phyloP scores from a whole-genome alignment of 2,888 invertebrate species.

The Parnassius apollo region DNA sequence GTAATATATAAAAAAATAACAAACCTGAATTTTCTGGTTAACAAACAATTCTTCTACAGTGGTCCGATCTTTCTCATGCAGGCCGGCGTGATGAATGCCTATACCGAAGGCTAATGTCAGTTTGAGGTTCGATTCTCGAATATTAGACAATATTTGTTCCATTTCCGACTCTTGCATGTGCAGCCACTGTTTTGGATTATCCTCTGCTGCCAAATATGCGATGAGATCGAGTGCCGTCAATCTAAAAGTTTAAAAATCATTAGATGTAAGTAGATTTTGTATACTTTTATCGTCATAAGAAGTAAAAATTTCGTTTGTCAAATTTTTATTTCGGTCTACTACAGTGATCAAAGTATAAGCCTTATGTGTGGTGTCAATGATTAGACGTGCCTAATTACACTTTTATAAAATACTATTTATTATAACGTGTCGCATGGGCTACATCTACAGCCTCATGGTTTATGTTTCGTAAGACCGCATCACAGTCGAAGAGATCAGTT shows the following conservation, averaged over 20 bases:
- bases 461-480: no score
- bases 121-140: constrained; percentile 94
- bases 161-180: constrained; percentile 93
- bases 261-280: no score
- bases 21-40: constrained; percentile 95
- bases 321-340: no score
- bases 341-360: no score
- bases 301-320: no score
- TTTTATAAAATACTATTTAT: no score
- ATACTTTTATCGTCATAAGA: no score
- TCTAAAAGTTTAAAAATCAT: constrained; percentile 57
- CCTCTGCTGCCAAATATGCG: constrained; percentile 93
- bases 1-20: neutral
- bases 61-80: constrained; percentile 94
- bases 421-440: no score
- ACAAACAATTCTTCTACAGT: constrained; percentile 96
- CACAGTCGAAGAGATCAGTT: no score
- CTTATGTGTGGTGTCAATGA: no score
- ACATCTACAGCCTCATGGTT: no score
- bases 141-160: constrained; percentile 86
- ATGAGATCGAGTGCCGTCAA: constrained; percentile 97
- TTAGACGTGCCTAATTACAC: no score
- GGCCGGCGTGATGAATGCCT: constrained; percentile 98
- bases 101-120: constrained; percentile 98
- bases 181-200: constrained; percentile 97